Conservation (phyloP, 2,888 invertebrate species). For the Chironomus riparius region DNA sequence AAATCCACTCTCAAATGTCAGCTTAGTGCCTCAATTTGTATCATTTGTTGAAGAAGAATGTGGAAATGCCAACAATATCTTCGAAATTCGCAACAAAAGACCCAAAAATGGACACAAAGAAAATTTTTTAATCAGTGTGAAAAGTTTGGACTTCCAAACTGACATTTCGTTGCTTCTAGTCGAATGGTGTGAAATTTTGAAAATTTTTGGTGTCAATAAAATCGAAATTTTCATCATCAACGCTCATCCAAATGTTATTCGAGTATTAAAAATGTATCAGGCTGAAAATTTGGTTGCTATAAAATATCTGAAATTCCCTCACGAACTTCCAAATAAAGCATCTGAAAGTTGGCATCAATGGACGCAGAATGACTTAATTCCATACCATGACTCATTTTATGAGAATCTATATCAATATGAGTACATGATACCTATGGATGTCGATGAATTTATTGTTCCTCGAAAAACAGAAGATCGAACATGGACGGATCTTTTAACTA, state of each 20-base stretch:
- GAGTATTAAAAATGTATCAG: background rate
- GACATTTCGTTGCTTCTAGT: background rate
- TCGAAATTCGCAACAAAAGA: background rate
- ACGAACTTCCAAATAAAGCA: background rate
- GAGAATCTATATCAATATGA: background rate
- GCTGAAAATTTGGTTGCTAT: background rate
- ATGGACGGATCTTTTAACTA: background rate
- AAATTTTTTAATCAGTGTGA: background rate
- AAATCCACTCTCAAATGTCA: background rate
- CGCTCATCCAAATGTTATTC: background rate
- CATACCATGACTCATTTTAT: slow-evolving; percentile 3
- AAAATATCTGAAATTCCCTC: background rate
- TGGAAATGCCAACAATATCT: background rate
- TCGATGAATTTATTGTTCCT: slow-evolving; percentile 15
- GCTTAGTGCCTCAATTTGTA: background rate
- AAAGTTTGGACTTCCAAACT: background rate
- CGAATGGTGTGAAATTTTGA: slow-evolving; percentile 20
- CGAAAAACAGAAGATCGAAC: background rate
- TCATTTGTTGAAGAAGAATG: slow-evolving; percentile 1
- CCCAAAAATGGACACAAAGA: background rate
- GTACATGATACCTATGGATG: background rate
- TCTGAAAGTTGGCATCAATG: background rate
- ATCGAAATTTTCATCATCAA: background rate
- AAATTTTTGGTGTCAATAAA: background rate
- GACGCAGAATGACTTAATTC: background rate